Conservation (phyloP, 2,113 vertebrate species). For the Sprattus sprattus region DNA sequence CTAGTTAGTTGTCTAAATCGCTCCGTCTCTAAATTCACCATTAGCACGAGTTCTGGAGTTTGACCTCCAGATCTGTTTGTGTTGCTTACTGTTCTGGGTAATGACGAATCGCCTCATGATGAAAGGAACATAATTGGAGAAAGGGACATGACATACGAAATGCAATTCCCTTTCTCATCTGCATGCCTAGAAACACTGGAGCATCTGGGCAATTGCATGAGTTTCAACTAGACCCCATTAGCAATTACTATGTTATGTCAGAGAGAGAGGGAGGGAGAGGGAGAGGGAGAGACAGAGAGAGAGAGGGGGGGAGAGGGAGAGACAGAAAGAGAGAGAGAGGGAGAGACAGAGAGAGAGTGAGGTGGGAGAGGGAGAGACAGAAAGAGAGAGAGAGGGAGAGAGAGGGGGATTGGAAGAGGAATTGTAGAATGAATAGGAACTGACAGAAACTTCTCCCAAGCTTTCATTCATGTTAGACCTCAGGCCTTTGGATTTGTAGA, state of each 20-base stretch:
- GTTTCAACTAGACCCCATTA: background rate
- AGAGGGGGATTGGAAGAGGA: background rate
- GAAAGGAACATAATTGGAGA: too few relatives aligned
- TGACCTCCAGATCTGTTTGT: background rate
- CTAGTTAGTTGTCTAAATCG: background rate
- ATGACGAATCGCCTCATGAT: background rate
- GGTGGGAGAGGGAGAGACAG: too few relatives aligned
- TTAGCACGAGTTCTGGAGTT: background rate
- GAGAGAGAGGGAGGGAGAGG: too few relatives aligned
- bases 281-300: too few relatives aligned
- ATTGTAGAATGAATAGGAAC: background rate
- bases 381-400: too few relatives aligned
- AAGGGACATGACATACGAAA: background rate
- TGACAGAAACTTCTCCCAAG: background rate
- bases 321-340: too few relatives aligned
- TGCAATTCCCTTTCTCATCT: background rate
- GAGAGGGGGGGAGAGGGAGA: too few relatives aligned
- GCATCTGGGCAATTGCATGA: too few relatives aligned
- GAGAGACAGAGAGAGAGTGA: too few relatives aligned
- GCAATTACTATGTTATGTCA: too few relatives aligned
- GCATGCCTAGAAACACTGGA: background rate
- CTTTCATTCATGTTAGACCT: background rate
- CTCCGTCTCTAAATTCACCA: background rate
- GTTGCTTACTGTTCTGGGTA: background rate
- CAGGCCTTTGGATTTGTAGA: background rate